Evolutionary conservation across 2,113 vertebrate genomes (phyloP).

Genomic region (Apistogramma diplotaenia): DNA sequence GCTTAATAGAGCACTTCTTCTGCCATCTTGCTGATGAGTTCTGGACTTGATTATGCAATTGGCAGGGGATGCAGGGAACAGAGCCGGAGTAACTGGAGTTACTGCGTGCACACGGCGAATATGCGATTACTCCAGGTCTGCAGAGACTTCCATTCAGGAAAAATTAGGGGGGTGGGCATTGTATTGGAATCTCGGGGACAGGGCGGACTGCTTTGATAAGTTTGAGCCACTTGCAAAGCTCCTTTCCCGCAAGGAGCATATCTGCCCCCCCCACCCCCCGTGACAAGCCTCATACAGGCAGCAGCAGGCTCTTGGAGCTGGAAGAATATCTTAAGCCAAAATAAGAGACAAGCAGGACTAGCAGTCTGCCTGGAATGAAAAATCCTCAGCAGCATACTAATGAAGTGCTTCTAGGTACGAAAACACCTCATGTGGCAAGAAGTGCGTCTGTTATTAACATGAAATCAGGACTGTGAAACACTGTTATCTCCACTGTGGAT

Average conservation of each 20-base stretch:
- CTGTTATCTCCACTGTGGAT: neutral
- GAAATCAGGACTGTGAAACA: neutral
- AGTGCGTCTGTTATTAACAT: slow-evolving; percentile 16
- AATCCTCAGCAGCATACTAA: slow-evolving; percentile 45
- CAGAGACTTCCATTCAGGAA: slow-evolving; percentile 51
- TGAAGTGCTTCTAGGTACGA: slow-evolving; percentile 3
- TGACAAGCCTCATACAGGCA: slow-evolving; percentile 33
- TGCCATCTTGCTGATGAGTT: slow-evolving; percentile 72
- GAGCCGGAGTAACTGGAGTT: slow-evolving; percentile 43
- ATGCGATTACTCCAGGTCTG: slow-evolving; percentile 53
- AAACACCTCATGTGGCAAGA: slow-evolving; percentile 8
- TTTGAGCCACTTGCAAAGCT: slow-evolving; percentile 33
- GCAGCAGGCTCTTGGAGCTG: slow-evolving; percentile 19
- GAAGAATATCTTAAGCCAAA: slow-evolving; percentile 40
- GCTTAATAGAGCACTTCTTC: slow-evolving; percentile 72
- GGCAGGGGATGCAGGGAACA: slow-evolving; percentile 55
- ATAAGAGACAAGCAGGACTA: slow-evolving; percentile 40
- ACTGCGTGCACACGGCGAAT: slow-evolving; percentile 38
- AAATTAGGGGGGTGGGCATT: slow-evolving; percentile 49
- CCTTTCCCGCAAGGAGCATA: slow-evolving; percentile 27
- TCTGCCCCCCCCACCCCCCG: slow-evolving; percentile 22
- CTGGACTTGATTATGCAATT: slow-evolving; percentile 71
- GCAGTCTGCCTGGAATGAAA: slow-evolving; percentile 25
- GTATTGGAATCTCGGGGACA: slow-evolving; percentile 24
- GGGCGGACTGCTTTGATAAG: slow-evolving; percentile 45